These are phyloP conservation scores for Gymnopithys bicolor DNA, from an alignment of 2,797 vertebrate genomes.

Conservation along the genomic window DNA sequence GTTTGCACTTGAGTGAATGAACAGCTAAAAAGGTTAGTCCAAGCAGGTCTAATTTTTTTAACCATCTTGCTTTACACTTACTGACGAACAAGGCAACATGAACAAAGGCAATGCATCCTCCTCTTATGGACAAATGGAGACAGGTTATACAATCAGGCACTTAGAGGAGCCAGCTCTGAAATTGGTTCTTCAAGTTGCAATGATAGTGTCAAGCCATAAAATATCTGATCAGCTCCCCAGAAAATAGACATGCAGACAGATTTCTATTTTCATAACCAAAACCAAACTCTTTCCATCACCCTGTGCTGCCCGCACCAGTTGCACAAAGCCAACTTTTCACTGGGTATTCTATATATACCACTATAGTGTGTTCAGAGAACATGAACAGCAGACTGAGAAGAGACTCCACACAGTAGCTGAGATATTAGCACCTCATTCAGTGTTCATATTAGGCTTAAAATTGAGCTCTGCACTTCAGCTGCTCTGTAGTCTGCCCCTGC, in stretches of 20 bases:
- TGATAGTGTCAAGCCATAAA: not conserved
- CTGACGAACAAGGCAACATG: not conserved
- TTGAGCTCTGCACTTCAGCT: not conserved
- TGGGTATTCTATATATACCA: not conserved
- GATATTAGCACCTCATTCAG: not conserved
- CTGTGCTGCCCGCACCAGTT: not conserved
- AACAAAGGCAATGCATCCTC: not conserved
- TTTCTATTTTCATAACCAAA: not conserved
- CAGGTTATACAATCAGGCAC: not conserved
- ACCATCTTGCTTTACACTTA: not conserved
- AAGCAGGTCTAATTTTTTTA: not conserved
- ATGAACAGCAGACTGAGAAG: not conserved
- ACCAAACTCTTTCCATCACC: not conserved
- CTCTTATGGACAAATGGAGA: not conserved
- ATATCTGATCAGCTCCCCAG: not conserved
- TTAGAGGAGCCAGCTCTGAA: not conserved
- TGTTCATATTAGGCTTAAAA: constrained; percentile 26
- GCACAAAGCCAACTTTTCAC: not conserved
- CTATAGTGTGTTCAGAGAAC: not conserved
- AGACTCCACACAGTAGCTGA: not conserved
- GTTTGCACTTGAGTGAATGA: not conserved
- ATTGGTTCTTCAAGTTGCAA: not conserved
- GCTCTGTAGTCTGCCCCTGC: not conserved
- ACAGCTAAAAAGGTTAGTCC: not conserved
- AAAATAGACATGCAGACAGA: not conserved